Percentiles rank a stretch among this genome's conserved stretches.
Conservation (phyloP, 2,888 invertebrate species). For the Spisula solida region DNA sequence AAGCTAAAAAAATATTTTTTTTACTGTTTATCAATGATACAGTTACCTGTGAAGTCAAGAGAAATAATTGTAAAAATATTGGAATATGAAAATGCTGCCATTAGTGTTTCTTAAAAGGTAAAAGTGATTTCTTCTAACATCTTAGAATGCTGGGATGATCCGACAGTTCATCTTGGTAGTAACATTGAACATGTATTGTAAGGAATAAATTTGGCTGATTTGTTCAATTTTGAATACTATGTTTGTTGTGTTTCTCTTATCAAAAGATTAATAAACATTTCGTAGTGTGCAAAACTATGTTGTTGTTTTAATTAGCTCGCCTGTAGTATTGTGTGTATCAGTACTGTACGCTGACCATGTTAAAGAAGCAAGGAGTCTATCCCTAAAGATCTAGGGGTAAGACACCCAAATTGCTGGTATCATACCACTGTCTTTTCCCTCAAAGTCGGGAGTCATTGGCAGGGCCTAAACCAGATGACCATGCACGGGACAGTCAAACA, state of each 20-base stretch:
- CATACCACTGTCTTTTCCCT: too few relatives aligned
- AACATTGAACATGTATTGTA: background rate
- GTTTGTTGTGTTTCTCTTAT: background rate
- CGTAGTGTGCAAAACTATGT: slow-evolving; percentile 8
- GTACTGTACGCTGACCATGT: too few relatives aligned
- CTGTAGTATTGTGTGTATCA: too few relatives aligned
- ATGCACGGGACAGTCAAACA: too few relatives aligned
- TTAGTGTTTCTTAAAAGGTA: background rate
- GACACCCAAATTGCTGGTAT: too few relatives aligned
- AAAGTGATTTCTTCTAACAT: background rate
- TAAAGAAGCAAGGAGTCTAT: too few relatives aligned
- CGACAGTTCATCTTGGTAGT: background rate
- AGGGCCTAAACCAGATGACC: too few relatives aligned
- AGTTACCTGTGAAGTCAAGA: too few relatives aligned
- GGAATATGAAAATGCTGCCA: background rate
- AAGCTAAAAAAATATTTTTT: too few relatives aligned
- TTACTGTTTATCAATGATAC: too few relatives aligned
- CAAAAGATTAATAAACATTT: slow-evolving; percentile 13
- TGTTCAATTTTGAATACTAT: slow-evolving; percentile 5
- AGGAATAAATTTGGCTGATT: background rate
- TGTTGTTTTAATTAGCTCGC: background rate
- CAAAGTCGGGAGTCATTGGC: too few relatives aligned
- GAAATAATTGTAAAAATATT: background rate
- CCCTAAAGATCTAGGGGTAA: too few relatives aligned
- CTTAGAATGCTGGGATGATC: background rate